Percentiles rank a stretch among this genome's conserved stretches.
These are phyloP conservation scores for Teinopalpus imperialis DNA, from an alignment of 2,888 invertebrate genomes.

Conservation along the genomic window DNA sequence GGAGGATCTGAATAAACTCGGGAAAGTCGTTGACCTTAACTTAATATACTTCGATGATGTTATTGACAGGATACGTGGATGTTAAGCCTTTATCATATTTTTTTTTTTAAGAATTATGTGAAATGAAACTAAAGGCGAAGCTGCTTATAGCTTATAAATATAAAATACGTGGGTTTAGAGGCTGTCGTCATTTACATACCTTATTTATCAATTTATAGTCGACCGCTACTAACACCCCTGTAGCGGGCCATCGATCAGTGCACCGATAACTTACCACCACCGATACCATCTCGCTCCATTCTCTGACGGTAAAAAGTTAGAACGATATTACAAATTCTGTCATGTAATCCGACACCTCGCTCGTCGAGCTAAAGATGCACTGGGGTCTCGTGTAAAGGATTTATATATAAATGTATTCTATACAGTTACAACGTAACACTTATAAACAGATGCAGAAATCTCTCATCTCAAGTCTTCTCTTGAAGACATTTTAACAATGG, in stretches of 20 bases:
- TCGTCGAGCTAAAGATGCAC: constrained; percentile 36
- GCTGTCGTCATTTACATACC: constrained; percentile 4
- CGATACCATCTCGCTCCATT: constrained; percentile 60
- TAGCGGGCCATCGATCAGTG: constrained; percentile 40
- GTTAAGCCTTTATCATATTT: too few species aligned
- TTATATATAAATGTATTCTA: background rate
- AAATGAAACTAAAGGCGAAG: too few species aligned
- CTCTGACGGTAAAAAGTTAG: constrained; percentile 60
- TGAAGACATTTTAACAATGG: too few species aligned
- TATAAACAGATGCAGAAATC: too few species aligned
- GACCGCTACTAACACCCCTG: constrained; percentile 25
- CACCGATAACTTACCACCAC: constrained; percentile 49
- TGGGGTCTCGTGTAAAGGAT: constrained; percentile 15
- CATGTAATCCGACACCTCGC: constrained; percentile 66
- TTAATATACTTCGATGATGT: too few species aligned
- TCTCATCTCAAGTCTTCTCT: too few species aligned
- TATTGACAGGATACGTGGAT: too few species aligned
- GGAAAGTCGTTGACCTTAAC: too few species aligned
- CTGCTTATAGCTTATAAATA: background rate
- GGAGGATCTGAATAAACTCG: too few species aligned
- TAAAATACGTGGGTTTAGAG: constrained; percentile 1
- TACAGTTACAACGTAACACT: too few species aligned
- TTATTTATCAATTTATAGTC: constrained; percentile 16
- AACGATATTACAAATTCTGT: constrained; percentile 62
- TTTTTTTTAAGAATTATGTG: too few species aligned